These are phyloP conservation scores for Peromyscus eremicus DNA, from an alignment of 2,797 vertebrate genomes.

Conservation along the genomic window DNA sequence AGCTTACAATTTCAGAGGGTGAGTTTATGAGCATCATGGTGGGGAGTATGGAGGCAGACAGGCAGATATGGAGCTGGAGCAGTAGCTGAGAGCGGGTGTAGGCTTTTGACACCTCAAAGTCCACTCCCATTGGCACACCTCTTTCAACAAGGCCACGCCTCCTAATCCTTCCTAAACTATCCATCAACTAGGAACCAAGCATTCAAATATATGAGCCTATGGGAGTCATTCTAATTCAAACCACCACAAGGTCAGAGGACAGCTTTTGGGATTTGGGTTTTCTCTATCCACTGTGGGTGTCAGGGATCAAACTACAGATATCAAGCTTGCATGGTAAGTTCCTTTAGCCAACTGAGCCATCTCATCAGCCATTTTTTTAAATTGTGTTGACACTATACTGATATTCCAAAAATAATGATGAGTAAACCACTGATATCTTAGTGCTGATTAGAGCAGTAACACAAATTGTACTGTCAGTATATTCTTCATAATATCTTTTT, in stretches of 20 bases:
- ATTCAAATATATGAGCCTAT: background rate
- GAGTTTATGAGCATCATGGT: background rate
- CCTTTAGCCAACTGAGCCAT: background rate
- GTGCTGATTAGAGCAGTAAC: background rate
- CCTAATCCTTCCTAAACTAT: background rate
- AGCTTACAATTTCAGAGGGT: background rate
- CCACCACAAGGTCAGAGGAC: background rate
- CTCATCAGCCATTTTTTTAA: background rate
- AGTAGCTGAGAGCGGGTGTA: background rate
- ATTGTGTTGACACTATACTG: background rate
- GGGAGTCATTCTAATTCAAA: background rate
- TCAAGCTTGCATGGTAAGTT: background rate
- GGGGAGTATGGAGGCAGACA: background rate
- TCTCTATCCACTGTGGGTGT: background rate
- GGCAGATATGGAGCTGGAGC: background rate
- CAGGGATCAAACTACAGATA: background rate
- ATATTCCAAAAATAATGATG: background rate
- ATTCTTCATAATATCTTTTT: background rate
- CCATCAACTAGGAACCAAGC: background rate
- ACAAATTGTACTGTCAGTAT: background rate
- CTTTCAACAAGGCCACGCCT: background rate
- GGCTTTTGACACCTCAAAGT: background rate
- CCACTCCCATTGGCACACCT: background rate
- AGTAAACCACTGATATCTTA: background rate
- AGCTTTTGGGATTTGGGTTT: background rate